Conservation (phyloP, 2,113 vertebrate genomes). For the Chiloscyllium plagiosum region DNA sequence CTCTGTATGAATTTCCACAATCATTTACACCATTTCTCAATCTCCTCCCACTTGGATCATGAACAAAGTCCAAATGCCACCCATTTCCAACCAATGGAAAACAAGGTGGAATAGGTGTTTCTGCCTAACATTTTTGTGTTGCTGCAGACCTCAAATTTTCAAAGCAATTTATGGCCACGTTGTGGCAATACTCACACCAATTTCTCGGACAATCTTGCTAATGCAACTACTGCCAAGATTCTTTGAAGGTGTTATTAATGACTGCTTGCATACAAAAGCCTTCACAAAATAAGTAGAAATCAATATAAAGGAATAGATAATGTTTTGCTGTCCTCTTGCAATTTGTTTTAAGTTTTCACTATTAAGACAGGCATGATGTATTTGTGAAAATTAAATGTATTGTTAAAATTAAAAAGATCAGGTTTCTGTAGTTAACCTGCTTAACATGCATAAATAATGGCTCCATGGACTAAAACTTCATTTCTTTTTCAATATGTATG, state of each 20-base stretch:
- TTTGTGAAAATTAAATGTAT: not conserved
- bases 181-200: not conserved
- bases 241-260: too few species aligned
- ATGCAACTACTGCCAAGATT: not conserved
- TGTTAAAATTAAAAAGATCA: not conserved
- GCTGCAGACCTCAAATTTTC: not conserved
- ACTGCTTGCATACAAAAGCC: too few species aligned
- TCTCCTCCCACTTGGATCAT: not conserved
- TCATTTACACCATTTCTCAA: not conserved
- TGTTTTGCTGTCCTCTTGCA: not conserved
- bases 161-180: not conserved
- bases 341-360: not conserved
- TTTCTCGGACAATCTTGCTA: not conserved
- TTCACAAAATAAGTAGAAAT: too few species aligned
- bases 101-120: not conserved
- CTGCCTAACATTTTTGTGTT: not conserved
- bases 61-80: not conserved
- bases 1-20: not conserved
- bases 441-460: not conserved
- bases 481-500: not conserved
- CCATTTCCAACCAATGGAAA: not conserved
- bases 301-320: too few species aligned
- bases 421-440: not conserved
- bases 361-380: not conserved
- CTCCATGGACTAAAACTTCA: not conserved